phyloP scores from a whole-genome alignment of 2,113 vertebrate genomes.

The Sus scrofa region T2T-Sscrofa CM000815.6:117047001-117047500 shows the following conservation, averaged over 20 bases:
- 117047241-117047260: neutral
- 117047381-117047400: neutral
- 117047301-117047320: neutral
- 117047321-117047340: neutral
- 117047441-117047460: neutral
- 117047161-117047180: neutral
- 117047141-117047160: neutral
- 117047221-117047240: neutral
- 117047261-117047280: neutral
- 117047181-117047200: neutral
- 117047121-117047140: neutral
- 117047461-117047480: neutral
- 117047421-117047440: neutral
- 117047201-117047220: neutral
- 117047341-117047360: neutral
- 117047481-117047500: neutral
- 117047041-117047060: neutral
- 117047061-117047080: constrained; percentile 17
- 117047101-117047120: neutral
- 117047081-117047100: neutral
- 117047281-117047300: neutral
- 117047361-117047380: neutral
- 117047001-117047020: neutral
- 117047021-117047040: neutral
- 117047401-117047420: neutral